phyloP scores from a whole-genome alignment of 2,113 vertebrate genomes.

The Zosterops borbonicus region DNA sequence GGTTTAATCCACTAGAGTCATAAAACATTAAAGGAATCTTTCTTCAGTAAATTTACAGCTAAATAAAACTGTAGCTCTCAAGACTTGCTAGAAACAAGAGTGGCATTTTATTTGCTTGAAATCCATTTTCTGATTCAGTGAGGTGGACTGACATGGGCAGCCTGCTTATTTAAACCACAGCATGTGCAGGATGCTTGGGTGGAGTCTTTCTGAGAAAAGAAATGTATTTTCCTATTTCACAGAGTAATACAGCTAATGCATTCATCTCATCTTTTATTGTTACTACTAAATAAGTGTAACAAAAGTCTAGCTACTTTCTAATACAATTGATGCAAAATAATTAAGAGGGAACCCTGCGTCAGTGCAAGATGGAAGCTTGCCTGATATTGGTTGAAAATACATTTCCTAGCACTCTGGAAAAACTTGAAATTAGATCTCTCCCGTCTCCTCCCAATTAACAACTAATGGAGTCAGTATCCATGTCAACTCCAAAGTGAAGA shows the following conservation, averaged over 20 bases:
- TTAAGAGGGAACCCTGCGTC: not conserved
- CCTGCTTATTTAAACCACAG: conserved; percentile 5
- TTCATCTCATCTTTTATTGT: not conserved
- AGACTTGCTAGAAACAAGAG: conserved; percentile 23
- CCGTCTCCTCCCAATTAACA: not conserved
- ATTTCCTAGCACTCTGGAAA: not conserved
- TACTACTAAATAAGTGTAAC: not conserved
- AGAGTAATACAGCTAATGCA: not conserved
- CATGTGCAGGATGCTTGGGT: not conserved
- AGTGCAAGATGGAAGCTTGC: not conserved
- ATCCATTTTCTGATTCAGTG: conserved; percentile 42
- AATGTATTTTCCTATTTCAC: not conserved
- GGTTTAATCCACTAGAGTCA: conserved; percentile 42
- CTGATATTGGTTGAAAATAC: not conserved
- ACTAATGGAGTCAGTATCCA: not conserved
- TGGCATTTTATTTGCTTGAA: conserved; percentile 59
- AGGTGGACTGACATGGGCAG: conserved; percentile 5
- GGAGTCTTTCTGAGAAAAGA: not conserved
- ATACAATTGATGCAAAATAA: not conserved
- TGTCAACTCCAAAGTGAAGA: not conserved
- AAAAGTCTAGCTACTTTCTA: not conserved
- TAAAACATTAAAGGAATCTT: conserved; percentile 58
- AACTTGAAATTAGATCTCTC: not conserved
- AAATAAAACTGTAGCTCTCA: conserved; percentile 30
- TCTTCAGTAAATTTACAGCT: conserved; percentile 35